Evolutionary conservation across 2,113 vertebrate genomes (phyloP), one percentile per base, ranked within the genome.

Genomic region (Hemiprocne comata): DNA sequence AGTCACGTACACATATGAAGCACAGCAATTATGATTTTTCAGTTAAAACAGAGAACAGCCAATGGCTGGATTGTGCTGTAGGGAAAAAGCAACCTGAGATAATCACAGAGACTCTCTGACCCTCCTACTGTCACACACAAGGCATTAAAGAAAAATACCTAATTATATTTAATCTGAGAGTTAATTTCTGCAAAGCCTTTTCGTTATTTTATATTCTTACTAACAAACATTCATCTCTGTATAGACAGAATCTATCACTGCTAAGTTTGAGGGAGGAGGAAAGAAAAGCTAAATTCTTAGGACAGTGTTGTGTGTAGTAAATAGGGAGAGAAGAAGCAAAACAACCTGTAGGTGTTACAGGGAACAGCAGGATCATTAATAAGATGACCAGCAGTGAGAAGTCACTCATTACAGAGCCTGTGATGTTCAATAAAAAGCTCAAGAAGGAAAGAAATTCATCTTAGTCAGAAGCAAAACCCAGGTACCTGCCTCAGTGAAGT

Each of bases 401-500:
- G 58, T n/a, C 61, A 64, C 44, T 79, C 74, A 13, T 70, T 60
- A 33, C 51, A 33, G 36, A 62, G 72, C 46, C 64, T 24, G 25
- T 24, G 31, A 48, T 13, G 9, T 4, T 53, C 70, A 31, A 12
- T 0, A 17, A 31, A 51, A 81, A 29, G 48, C 81, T 65, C 38
- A 11, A 13, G 77, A 40, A 69, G 65, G 42, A 31, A 20, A 40
- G 54, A 70, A 90, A 67, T 4, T 14, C 17, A 51, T 33, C 76
- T 51, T 29, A 28, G 44, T 11, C 38, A 65, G 44, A 75, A 65
- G 42, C 13, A 25, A 67, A 31, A 29, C 4, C 13, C 34, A 65
- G 42, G 58, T 12, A 0, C 1, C 23, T 72, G 75, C 31, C 78
- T 57, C 0, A 0, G 44, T 6, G 4, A 58, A 36, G 44, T 1